Percentiles rank a stretch among this genome's conserved stretches.
phyloP scores from a whole-genome alignment of 2,113 vertebrate genomes.

The Neodontobutis hainanensis region DNA sequence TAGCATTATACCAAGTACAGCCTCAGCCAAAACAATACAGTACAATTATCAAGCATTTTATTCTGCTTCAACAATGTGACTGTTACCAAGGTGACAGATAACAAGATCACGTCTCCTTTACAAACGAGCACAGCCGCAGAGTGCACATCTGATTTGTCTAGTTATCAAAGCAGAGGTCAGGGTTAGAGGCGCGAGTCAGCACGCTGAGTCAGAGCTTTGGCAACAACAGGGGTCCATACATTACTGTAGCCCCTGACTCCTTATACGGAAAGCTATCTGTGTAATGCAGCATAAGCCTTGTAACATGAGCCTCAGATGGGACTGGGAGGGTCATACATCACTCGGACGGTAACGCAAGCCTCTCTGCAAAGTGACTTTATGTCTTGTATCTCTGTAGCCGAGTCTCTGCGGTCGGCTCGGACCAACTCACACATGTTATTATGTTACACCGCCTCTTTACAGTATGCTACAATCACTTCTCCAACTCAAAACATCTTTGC shows the following conservation, averaged over 20 bases:
- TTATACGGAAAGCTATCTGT: slow-evolving; percentile 68
- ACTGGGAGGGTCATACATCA: slow-evolving; percentile 75
- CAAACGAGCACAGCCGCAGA: slow-evolving; percentile 43
- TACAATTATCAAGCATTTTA: slow-evolving; percentile 23
- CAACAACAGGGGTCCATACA: slow-evolving; percentile 69
- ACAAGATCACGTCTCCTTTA: slow-evolving; percentile 40
- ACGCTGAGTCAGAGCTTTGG: slow-evolving; percentile 77
- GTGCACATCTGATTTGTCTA: slow-evolving; percentile 51
- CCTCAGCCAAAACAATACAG: slow-evolving; percentile 14
- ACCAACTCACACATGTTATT: slow-evolving; percentile 60
- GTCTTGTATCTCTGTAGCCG: slow-evolving; percentile 59
- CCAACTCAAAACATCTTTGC: slow-evolving; percentile 39
- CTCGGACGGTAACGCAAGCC: slow-evolving; percentile 67
- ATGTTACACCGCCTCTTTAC: slow-evolving; percentile 59
- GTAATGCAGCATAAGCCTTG: slow-evolving; percentile 71
- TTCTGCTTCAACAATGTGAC: slow-evolving; percentile 27
- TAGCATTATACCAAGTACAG: neutral
- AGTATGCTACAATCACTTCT: slow-evolving; percentile 42
- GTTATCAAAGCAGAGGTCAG: slow-evolving; percentile 72
- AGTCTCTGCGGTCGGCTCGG: slow-evolving; percentile 59
- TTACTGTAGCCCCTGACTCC: slow-evolving; percentile 73
- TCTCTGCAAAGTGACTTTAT: slow-evolving; percentile 70
- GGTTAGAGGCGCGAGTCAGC: slow-evolving; percentile 55
- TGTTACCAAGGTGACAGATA: slow-evolving; percentile 56
- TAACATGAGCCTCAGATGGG: slow-evolving; percentile 76